Percentiles rank a stretch among this genome's conserved stretches.
These are phyloP conservation scores for Pyrgilauda ruficollis DNA, from an alignment of 2,113 vertebrate genomes.

Conservation along the genomic window DNA sequence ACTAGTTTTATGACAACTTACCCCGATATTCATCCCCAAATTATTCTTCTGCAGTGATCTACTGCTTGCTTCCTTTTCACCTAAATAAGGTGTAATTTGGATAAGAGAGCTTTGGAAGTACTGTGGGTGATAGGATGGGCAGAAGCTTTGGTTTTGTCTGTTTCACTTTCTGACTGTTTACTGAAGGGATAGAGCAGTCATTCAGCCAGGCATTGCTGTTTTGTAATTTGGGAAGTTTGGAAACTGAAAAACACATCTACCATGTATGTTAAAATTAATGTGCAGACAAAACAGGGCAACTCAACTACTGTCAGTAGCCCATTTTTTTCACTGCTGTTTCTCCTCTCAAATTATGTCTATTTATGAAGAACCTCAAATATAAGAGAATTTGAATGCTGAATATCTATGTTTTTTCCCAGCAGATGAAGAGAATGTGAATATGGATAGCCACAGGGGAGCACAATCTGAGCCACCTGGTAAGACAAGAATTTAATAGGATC, in stretches of 20 bases:
- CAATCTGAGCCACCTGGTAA: slow-evolving; percentile 72
- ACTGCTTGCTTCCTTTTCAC: background rate
- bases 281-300: background rate
- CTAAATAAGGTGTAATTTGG: background rate
- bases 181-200: background rate
- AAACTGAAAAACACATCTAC: background rate
- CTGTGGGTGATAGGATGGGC: background rate
- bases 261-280: background rate
- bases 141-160: background rate
- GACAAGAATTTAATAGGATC: background rate
- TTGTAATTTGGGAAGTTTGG: background rate
- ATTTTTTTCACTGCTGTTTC: background rate
- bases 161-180: background rate
- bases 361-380: background rate
- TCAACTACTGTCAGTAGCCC: background rate
- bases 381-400: background rate
- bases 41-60: background rate
- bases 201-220: background rate
- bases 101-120: background rate
- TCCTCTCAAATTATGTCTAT: background rate
- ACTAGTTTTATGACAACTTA: background rate
- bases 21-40: background rate
- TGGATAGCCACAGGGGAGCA: slow-evolving; percentile 49
- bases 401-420: background rate
- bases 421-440: slow-evolving; percentile 71